Conservation (phyloP, 2,113 vertebrate genomes). For the Corapipo altera region DNA sequence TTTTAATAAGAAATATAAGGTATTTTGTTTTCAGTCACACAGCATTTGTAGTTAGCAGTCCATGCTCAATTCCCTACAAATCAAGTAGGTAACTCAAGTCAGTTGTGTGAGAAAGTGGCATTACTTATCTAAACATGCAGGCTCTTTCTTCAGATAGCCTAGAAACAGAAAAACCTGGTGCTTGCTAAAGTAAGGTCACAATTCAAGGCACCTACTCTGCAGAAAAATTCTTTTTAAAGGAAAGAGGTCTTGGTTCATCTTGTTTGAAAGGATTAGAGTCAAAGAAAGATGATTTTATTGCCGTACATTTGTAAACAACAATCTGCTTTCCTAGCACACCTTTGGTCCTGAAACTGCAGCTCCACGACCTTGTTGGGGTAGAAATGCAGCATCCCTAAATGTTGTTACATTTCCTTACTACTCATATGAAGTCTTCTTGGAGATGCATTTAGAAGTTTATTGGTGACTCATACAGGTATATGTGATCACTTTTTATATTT, state of each 20-base stretch:
- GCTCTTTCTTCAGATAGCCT: neutral
- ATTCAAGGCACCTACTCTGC: neutral
- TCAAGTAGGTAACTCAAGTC: neutral
- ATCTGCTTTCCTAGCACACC: neutral
- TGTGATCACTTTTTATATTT: neutral
- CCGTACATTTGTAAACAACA: neutral
- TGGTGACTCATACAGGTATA: neutral
- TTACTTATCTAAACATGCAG: neutral
- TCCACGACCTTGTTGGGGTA: neutral
- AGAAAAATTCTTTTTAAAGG: neutral
- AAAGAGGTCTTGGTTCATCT: neutral
- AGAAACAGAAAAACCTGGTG: neutral
- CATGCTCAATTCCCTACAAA: neutral
- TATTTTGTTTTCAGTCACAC: rapidly evolving
- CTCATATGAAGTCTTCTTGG: neutral
- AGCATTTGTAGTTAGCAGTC: neutral
- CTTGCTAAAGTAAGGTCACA: neutral
- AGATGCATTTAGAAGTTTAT: neutral
- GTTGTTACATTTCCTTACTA: neutral
- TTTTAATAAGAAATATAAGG: neutral
- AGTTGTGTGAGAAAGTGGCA: neutral
- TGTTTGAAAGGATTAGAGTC: neutral
- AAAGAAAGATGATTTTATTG: neutral
- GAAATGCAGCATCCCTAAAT: neutral
- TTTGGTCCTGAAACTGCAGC: neutral